Base-by-base conservation (phyloP, 1,140 invertebrate genomes). In the Bombus breviceps region DNA sequence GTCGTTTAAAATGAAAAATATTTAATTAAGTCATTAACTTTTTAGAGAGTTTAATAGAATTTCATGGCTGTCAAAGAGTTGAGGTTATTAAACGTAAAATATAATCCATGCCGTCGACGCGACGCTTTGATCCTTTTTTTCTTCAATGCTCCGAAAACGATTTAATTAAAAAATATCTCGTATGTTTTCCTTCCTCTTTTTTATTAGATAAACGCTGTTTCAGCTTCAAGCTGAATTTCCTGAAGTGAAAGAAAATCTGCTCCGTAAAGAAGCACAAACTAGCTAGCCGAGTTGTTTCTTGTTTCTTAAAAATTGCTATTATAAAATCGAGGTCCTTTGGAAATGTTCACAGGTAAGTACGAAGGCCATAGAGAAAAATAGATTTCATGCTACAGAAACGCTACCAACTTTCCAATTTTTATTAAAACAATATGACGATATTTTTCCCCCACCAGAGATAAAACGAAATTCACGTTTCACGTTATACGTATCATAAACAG, bases 131-230 rank as follows among this genome's bases (percentile, higher is more conserved):
- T 43, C 34, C 32, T 41, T 66, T 57, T 57, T 41, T 15, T 9
- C n/a, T 28, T 34, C 6, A 39, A 28, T 53, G 41, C 22, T n/a
- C n/a, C 32, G 43, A 80, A 57, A 59, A 71, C 39, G 41, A 79
- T 79, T 79, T 68, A 79, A 79, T 79, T 79, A 68, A 79, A 66
- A 79, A 43, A 28, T 43, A 18, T 68, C 66, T 79, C 39, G 9
- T 66, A 28, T 6, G 22, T 43, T 43, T 66, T 5, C 10, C 66
- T 69, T 53, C 57, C 43, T n/a, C 18, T 41, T 53, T 53, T 66
- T 80, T 47, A 47, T 37, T 53, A 22, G 9, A 79, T 47, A 79
- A 28, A 43, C 39, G 18, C n/a, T 25, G 39, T 4, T 43, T 10
- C 32, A 34, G 62, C 43, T 68, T 34, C 18, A 78, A n/a, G 39